Evolutionary conservation across 2,113 vertebrate species (phyloP), one percentile per base, ranked within the genome.

Genomic region (Puma concolor): DNA sequence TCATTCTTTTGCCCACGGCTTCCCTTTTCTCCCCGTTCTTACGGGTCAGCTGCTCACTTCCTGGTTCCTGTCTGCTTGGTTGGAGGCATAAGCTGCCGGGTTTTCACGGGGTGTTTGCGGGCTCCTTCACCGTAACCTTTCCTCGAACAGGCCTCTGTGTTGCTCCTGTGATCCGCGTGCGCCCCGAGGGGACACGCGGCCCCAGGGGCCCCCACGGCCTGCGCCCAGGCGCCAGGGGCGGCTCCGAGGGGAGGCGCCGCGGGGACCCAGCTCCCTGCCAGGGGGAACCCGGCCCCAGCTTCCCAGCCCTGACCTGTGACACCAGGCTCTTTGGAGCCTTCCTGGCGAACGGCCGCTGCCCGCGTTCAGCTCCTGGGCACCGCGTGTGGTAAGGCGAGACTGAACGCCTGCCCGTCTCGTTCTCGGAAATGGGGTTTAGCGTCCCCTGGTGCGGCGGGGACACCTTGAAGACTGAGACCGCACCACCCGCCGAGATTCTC

Each of bases 101-200:
- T 80, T 94, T 66, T 91, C 94, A 29, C 27, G 2, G 4, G 29
- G 27, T 93, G 77, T 85, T 88, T 90, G 14, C 19, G 64, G 84
- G 21, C 54, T 67, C 64, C 97, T 64, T 31, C 6, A 1, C 79
- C 0, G 0, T n/a, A 50, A 48, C 83, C 86, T 96, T 95, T 79
- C n/a, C 14, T 1, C 90, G 67, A 97, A 90, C 74, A 91, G 90
- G 87, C 95, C 84, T 98, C 95, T 98, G 97, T 98, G 3, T 95
- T 96, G 48, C 74, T 87, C 84, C 94, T n/a, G 4, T 97, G 97
- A 97, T 96, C 97, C 94, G 0, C 95, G 86, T 29, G 67, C 79
- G 86, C 90, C 83, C 81, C 21, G 8, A 19, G 64, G 80, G 89
- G 69, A 87, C 89, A 66, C 57, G 31, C 71, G n/a, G 80, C 91